Evolutionary conservation across 2,113 vertebrate species (phyloP), one percentile per base, ranked within the genome.

Genomic region (Rhynchopsitta pachyrhyncha): DNA sequence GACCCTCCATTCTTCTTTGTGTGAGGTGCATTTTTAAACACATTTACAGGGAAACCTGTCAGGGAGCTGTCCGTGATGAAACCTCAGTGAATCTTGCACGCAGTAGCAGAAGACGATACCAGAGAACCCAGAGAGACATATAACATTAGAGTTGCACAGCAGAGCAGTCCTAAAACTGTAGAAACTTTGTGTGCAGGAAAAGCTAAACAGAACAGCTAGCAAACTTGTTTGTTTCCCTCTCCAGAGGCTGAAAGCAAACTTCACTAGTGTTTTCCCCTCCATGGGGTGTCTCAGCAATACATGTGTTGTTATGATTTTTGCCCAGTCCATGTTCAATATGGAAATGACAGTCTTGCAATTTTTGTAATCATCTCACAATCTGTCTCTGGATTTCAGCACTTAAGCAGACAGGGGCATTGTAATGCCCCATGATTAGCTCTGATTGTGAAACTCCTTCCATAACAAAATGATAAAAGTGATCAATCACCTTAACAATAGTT

Each of bases 401-500:
- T 97, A 96, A 95, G 91, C 86, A 94, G 93, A 89, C 87, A 81
- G 97, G 93, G 68, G 67, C 52, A 69, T 75, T 2, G 82, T 90
- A 97, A 97, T 94, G 89, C 67, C 87, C 78, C 60, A 23, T 95
- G 96, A 96, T 97, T 97, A 96, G 91, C 93, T 97, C 92, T 96
- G 96, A 98, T 95, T 97, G 96, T 97, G 92, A 97, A 97, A 96
- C 86, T 79, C 78, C 93, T 96, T 95, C 91, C 88, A 91, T 85
- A 97, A 92, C 95, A 96, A 93, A 97, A 97, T 73, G 49, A 96
- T 92, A 96, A 93, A 97, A 97, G 94, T 50, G 59, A 97, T 97
- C 97, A 97, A 96, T 98, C 96, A 96, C 92, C 84, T 94, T 96
- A 98, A 97, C 96, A 97, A 96, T 97, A 96, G 93, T 91, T 97